Conservation (phyloP, 1,140 invertebrate species). For the Parapsyche elsis region DNA sequence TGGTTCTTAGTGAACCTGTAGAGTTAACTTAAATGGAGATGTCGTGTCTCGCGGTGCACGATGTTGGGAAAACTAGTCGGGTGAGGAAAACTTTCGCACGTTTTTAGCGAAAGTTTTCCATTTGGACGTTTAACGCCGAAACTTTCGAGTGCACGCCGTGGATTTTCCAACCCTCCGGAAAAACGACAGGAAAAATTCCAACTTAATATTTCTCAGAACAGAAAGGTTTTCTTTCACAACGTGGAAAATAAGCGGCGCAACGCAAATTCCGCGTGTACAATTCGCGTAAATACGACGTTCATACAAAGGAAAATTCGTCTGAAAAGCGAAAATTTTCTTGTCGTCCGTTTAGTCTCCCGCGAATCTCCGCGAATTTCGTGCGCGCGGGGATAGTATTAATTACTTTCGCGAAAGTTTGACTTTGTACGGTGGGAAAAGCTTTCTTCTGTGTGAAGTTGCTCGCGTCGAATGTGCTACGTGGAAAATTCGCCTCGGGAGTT, state of each 20-base stretch:
- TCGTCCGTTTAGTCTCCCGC: too few species aligned
- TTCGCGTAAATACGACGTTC: too few species aligned
- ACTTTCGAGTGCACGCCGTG: too few species aligned
- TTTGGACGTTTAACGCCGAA: not conserved
- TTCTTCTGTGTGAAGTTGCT: not conserved
- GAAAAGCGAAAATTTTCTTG: too few species aligned
- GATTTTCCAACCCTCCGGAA: too few species aligned
- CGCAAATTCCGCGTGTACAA: too few species aligned
- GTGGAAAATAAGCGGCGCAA: too few species aligned
- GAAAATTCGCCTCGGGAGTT: not conserved
- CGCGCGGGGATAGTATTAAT: slow-evolving; percentile 31
- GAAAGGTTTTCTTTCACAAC: too few species aligned
- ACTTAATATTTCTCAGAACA: too few species aligned
- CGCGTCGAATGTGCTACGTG: not conserved
- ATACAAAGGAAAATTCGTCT: too few species aligned
- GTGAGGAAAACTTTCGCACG: slow-evolving; percentile 1
- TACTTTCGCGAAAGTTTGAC: slow-evolving; percentile 35
- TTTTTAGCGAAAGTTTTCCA: not conserved
- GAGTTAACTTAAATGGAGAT: slow-evolving; percentile 37
- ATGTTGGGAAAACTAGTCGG: not conserved
- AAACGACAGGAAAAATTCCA: too few species aligned
- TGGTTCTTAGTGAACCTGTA: slow-evolving; percentile 23
- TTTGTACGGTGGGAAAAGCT: slow-evolving; percentile 10
- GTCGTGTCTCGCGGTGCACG: slow-evolving; percentile 8
- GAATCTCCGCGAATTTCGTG: slow-evolving; percentile 9